Percentiles rank a stretch among this genome's conserved stretches.
Evolutionary conservation across 2,888 invertebrate genomes (phyloP).

Genomic region (Lasioglossum vierecki): DNA sequence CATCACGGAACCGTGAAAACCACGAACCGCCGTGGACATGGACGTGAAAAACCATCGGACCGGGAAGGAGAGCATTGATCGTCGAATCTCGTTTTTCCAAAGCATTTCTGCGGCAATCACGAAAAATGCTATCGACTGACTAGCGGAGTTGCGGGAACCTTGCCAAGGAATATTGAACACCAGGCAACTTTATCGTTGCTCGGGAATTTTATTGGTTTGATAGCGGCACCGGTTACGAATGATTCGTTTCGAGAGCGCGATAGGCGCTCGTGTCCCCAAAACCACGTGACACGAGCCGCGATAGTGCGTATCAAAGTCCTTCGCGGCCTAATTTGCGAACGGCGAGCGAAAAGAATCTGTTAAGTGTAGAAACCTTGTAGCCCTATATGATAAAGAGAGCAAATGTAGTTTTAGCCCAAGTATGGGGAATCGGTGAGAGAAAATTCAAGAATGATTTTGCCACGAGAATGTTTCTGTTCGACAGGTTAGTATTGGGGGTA

Average conservation of each 20-base stretch:
- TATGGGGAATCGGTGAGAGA: too few relatives aligned
- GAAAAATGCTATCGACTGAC: not conserved
- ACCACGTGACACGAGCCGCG: slow-evolving; percentile 7
- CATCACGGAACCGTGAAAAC: slow-evolving; percentile 1
- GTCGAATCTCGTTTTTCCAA: not conserved
- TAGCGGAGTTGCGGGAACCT: not conserved
- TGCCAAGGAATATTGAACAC: not conserved
- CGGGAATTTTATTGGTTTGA: not conserved
- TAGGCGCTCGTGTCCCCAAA: not conserved
- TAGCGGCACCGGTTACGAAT: not conserved
- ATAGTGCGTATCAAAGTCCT: slow-evolving; percentile 35
- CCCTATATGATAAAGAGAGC: too few relatives aligned
- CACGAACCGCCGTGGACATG: not conserved
- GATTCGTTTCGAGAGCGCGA: not conserved
- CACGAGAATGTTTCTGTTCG: too few relatives aligned
- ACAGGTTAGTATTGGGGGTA: too few relatives aligned
- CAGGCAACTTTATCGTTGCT: not conserved
- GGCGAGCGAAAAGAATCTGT: not conserved
- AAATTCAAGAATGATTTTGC: too few relatives aligned
- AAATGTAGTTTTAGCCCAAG: too few relatives aligned
- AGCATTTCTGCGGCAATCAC: not conserved
- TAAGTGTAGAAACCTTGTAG: too few relatives aligned
- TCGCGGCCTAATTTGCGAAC: slow-evolving; percentile 23
- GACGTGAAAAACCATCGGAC: not conserved
- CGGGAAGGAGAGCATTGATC: not conserved